Base-by-base conservation (phyloP, 2,797 vertebrate genomes). In the Vipera ursinii region DNA sequence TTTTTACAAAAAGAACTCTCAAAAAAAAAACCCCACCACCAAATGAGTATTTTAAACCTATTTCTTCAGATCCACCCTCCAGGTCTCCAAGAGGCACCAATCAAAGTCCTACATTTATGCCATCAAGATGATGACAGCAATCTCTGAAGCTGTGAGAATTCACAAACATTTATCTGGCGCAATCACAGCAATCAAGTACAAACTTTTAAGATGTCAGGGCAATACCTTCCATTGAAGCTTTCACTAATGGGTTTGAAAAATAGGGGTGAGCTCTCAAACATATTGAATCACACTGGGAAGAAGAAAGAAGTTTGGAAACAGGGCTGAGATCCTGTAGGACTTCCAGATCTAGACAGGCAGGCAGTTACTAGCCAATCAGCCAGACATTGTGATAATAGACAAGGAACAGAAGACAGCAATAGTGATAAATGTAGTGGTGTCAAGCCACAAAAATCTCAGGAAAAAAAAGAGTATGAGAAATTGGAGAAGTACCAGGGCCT, bases 51-150 rank as follows among this genome's bases (percentile, higher is more conserved):
- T 69, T 69, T 28, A 63, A 92, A 96, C 94, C 95, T 9, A 96
- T 96, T 96, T 96, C 92, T 85, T 61, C 93, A 73, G 93, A 86
- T 95, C 93, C 44, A 82, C 78, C 44, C 22, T 82, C 24, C 2
- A 8, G 94, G 59, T 73, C 97, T 92, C 90, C 91, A 88, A 93
- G 90, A 96, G 92, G 93, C 93, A 94, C 17, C 2, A 92, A 92
- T 95, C 93, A 87, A 94, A 95, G 93, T 93, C 90, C 89, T 88
- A 1, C 95, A 96, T 95, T 97, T 97, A 96, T 96, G 94, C 69
- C 95, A 96, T 96, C 96, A 94, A 6, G 90, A 93, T 96, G 97
- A 97, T 96, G 94, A 94, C 94, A 94, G 92, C 94, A 96, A 96
- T 97, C 94, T 96, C 92, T 90, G 87, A 89, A 94, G 44, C 44